Conservation (phyloP, 2,797 vertebrate species). For the Dromococcyx pavoninus region DNA sequence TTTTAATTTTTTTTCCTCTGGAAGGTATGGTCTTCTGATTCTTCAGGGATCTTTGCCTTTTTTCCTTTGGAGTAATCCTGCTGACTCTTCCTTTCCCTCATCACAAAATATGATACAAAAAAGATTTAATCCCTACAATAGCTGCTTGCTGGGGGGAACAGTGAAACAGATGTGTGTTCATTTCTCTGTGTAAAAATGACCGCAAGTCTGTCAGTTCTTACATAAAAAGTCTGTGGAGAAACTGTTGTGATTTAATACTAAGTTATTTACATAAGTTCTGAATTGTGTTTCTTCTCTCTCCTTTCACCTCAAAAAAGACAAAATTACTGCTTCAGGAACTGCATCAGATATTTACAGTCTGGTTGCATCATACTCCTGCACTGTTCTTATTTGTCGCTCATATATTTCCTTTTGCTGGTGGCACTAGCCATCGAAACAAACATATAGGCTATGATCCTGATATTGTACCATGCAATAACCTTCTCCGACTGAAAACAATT, state of each 20-base stretch:
- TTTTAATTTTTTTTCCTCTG: background rate
- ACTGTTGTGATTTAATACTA: background rate
- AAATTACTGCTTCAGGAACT: background rate
- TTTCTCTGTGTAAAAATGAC: background rate
- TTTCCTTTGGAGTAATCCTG: background rate
- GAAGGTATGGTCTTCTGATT: background rate
- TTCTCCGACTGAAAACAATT: background rate
- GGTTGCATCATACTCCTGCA: background rate
- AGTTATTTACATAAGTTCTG: background rate
- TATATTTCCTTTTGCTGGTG: background rate
- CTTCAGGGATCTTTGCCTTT: background rate
- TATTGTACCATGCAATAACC: background rate
- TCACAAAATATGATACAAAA: background rate
- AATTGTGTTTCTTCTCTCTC: background rate
- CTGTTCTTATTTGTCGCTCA: background rate
- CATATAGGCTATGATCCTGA: background rate
- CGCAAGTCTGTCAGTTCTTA: background rate
- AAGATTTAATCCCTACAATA: background rate
- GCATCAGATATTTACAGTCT: background rate
- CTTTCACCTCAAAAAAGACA: background rate
- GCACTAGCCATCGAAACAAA: background rate
- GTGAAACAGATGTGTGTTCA: background rate
- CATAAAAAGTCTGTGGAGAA: background rate
- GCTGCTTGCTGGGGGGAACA: background rate
- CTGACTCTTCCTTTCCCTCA: background rate